Conservation (phyloP, 2,797 vertebrate genomes). For the Bradypodion ventrale region DNA sequence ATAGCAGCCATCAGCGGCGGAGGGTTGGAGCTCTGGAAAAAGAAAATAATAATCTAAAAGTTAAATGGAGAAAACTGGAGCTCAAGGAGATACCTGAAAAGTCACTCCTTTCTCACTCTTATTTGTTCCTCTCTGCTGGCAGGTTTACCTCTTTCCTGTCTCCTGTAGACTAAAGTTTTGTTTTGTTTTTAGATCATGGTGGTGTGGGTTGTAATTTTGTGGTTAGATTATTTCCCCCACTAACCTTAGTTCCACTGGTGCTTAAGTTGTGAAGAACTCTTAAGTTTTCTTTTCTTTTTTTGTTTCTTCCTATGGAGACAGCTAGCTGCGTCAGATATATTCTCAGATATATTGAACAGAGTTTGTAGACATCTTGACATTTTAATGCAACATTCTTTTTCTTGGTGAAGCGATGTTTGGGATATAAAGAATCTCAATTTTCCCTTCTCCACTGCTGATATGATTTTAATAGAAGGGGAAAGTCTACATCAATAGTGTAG, state of each 20-base stretch:
- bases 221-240: neutral
- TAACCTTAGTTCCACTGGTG: neutral
- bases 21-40: neutral
- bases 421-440: neutral
- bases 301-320: neutral
- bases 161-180: neutral
- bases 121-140: neutral
- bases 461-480: neutral
- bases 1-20: neutral
- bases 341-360: neutral
- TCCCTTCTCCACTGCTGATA: too few relatives aligned
- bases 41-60: slow-evolving; percentile 9
- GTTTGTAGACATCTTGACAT: neutral
- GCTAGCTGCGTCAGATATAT: neutral
- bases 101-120: neutral
- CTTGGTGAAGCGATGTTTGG: neutral
- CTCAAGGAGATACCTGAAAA: neutral
- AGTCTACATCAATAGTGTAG: neutral
- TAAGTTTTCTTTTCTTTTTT: too few relatives aligned
- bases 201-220: neutral
- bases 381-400: neutral
- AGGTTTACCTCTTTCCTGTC: neutral
- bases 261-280: neutral
- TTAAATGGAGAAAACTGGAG: neutral
- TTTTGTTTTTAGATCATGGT: neutral